Conservation (phyloP, 2,113 vertebrate genomes). For the Numida meleagris region DNA sequence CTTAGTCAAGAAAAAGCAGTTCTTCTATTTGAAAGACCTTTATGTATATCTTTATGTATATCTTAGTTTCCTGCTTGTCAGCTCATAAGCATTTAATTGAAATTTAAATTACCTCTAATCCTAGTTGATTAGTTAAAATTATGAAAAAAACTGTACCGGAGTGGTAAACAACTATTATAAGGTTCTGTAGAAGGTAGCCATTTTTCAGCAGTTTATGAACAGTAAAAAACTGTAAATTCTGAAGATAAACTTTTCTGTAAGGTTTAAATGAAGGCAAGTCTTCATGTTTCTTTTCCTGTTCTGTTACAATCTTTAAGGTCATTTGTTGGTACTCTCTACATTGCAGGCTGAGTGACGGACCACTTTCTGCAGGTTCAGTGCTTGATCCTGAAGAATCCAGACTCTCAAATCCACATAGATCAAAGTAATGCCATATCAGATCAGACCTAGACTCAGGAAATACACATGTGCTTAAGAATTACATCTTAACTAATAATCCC, state of each 20-base stretch:
- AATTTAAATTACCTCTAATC: background rate
- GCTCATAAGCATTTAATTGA: background rate
- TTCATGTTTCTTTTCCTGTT: background rate
- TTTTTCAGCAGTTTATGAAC: background rate
- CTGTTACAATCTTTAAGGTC: background rate
- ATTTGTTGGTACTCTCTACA: background rate
- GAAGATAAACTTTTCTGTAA: background rate
- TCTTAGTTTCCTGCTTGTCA: background rate
- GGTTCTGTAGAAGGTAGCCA: background rate
- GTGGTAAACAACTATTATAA: background rate
- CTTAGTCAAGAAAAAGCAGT: background rate
- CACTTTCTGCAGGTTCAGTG: background rate
- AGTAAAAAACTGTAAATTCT: background rate
- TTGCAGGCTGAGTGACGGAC: background rate
- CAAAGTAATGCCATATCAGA: background rate
- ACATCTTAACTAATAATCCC: conserved; percentile 40
- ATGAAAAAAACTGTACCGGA: background rate
- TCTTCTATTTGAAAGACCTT: background rate
- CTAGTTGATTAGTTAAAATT: background rate
- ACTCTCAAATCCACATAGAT: background rate
- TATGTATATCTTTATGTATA: background rate
- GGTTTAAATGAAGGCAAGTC: background rate
- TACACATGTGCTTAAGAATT: background rate
- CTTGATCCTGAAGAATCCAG: background rate
- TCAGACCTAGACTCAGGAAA: background rate